These are phyloP conservation scores for Standfussiana lucernea DNA, from an alignment of 2,888 invertebrate genomes.

Conservation along the genomic window DNA sequence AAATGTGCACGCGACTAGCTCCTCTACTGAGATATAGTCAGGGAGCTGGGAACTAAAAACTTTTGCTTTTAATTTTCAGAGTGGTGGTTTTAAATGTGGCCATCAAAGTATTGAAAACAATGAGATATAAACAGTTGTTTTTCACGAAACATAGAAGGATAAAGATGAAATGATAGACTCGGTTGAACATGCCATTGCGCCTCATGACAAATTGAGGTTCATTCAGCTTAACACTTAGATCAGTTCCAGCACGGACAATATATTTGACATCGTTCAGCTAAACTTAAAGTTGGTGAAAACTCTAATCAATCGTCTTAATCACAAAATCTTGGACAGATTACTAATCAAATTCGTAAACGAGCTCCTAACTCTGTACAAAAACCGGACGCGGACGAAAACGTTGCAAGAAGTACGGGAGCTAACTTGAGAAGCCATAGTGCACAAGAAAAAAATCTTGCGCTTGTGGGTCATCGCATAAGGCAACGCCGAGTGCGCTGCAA, in stretches of 20 bases:
- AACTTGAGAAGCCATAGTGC: slow-evolving; percentile 53
- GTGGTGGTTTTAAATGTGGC: neutral
- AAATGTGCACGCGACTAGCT: slow-evolving; percentile 30
- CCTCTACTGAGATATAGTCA: slow-evolving; percentile 7
- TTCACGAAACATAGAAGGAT: neutral
- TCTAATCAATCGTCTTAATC: neutral
- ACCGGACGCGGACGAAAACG: slow-evolving; percentile 45
- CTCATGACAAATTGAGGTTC: neutral
- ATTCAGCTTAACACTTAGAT: neutral
- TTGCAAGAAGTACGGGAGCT: slow-evolving; percentile 52
- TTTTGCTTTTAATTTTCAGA: neutral
- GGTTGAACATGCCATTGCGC: neutral
- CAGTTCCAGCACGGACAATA: neutral
- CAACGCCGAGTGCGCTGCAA: slow-evolving; percentile 67
- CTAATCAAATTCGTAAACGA: neutral
- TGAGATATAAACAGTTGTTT: neutral
- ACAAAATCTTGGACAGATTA: neutral
- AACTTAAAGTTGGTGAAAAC: neutral
- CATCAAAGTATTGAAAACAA: neutral
- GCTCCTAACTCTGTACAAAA: slow-evolving; percentile 13
- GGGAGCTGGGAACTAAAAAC: neutral
- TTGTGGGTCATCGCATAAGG: slow-evolving; percentile 73
- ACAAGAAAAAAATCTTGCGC: slow-evolving; percentile 63
- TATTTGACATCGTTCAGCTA: neutral
- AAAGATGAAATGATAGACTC: neutral